phyloP scores from a whole-genome alignment of 1,140 invertebrate species.

The Diplogasteroides magnus region DNA sequence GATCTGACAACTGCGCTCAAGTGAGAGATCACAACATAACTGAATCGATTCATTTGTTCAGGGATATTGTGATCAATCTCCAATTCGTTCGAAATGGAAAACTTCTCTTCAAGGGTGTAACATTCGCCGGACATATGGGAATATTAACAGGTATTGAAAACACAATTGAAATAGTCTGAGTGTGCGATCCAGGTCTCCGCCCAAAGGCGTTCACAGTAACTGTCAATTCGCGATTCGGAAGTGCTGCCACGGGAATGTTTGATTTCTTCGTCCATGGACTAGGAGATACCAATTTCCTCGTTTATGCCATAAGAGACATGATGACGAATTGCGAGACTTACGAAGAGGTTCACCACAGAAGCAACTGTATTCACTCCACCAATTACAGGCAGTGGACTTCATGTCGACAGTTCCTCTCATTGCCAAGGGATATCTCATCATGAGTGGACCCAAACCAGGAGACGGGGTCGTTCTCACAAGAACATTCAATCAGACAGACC shows the following conservation, averaged over 20 bases:
- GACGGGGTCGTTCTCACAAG: slow-evolving; percentile 19
- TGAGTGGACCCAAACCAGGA: slow-evolving; percentile 15
- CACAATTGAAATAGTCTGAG: no score
- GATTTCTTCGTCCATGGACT: slow-evolving; percentile 15
- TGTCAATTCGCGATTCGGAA: slow-evolving; percentile 20
- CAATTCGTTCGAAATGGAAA: slow-evolving; percentile 57
- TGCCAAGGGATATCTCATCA: slow-evolving; percentile 20
- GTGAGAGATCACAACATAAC: no score
- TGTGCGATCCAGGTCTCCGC: slow-evolving; percentile 10
- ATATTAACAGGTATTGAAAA: slow-evolving; percentile 43
- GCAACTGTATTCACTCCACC: no score
- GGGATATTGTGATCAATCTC: no score
- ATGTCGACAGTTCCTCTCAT: slow-evolving; percentile 10
- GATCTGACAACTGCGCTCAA: slow-evolving; percentile 58
- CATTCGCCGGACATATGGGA: slow-evolving; percentile 63
- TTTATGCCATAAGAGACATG: background rate
- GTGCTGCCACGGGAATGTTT: slow-evolving; percentile 1
- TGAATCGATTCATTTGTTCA: no score
- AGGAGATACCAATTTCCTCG: slow-evolving; percentile 1
- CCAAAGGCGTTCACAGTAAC: slow-evolving; percentile 16
- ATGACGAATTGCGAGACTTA: background rate
- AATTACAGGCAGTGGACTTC: slow-evolving; percentile 11
- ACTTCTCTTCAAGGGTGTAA: slow-evolving; percentile 59
- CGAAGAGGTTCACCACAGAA: background rate
- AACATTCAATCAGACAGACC: slow-evolving; percentile 17